phyloP scores from a whole-genome alignment of 2,113 vertebrate species.

The Sminthopsis crassicaudata region DNA sequence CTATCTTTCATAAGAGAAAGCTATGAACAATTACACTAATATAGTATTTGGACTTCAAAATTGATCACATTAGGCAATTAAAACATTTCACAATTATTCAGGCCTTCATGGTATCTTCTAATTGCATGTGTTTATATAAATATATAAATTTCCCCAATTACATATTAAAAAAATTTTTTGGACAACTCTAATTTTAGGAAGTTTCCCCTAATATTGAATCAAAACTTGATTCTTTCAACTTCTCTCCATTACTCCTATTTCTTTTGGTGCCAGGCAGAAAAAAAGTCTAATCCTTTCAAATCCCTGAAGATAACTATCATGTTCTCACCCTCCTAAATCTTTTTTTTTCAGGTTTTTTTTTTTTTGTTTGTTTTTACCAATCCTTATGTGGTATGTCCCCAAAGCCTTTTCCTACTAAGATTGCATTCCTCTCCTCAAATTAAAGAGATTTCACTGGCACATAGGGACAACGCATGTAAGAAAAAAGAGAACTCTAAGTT shows the following conservation, averaged over 20 bases:
- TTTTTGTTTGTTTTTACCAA: not conserved
- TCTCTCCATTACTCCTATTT: not conserved
- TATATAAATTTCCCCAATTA: too few relatives aligned
- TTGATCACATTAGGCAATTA: not conserved
- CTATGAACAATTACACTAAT: not conserved
- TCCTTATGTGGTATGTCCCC: not conserved
- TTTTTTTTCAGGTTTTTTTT: not conserved
- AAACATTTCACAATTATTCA: not conserved
- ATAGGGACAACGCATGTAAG: not conserved
- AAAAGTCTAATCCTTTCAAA: not conserved
- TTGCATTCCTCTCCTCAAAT: not conserved
- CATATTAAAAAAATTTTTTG: not conserved
- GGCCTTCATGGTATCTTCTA: not conserved
- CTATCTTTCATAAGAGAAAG: too few relatives aligned
- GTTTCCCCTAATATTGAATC: not conserved
- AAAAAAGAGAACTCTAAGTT: not conserved
- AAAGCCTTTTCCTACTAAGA: not conserved
- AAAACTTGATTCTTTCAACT: not conserved
- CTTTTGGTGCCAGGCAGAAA: not conserved
- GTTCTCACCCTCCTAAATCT: not conserved
- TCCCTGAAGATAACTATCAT: not conserved
- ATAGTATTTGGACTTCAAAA: not conserved
- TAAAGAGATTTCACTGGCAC: constrained; percentile 6
- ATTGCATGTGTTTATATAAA: too few relatives aligned
- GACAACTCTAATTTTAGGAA: not conserved